phyloP scores from a whole-genome alignment of 2,888 invertebrate genomes.

The Ectemnius lituratus region DNA sequence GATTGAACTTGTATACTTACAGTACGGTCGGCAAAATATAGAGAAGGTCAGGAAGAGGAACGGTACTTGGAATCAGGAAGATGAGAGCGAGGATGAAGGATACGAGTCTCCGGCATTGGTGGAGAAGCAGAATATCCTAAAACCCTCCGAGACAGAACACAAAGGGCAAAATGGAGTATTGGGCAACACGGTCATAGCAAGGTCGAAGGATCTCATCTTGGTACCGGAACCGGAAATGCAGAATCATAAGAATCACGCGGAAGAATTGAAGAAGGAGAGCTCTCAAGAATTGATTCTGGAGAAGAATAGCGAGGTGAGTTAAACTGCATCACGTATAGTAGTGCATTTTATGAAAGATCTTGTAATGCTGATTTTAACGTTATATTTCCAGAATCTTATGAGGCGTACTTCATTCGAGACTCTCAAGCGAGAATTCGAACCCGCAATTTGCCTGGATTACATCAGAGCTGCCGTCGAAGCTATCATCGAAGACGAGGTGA shows the following conservation, averaged over 20 bases:
- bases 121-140: slow-evolving; percentile 45
- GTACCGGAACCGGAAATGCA: slow-evolving; percentile 85
- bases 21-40: slow-evolving; percentile 89
- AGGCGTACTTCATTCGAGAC: slow-evolving; percentile 77
- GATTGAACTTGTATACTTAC: slow-evolving; percentile 63
- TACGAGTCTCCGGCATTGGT: slow-evolving; percentile 73
- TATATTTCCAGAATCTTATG: slow-evolving; percentile 67
- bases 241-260: slow-evolving; percentile 77
- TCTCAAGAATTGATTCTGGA: slow-evolving; percentile 29
- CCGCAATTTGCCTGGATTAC: slow-evolving; percentile 91
- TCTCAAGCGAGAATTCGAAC: slow-evolving; percentile 85
- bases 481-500: slow-evolving; percentile 99
- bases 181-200: slow-evolving; percentile 84
- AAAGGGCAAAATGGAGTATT: slow-evolving; percentile 65
- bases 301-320: slow-evolving; percentile 57
- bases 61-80: slow-evolving; percentile 79
- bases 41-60: slow-evolving; percentile 77
- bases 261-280: slow-evolving; percentile 33
- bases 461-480: slow-evolving; percentile 96
- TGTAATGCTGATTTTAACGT: not conserved
- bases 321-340: not conserved
- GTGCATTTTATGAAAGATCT: not conserved
- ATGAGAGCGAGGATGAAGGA: slow-evolving; percentile 79
- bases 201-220: slow-evolving; percentile 85
- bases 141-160: slow-evolving; percentile 40